Evolutionary conservation across 2,888 invertebrate genomes (phyloP), one percentile per base, ranked within the genome.

Genomic region (Plebejus melissa): DNA sequence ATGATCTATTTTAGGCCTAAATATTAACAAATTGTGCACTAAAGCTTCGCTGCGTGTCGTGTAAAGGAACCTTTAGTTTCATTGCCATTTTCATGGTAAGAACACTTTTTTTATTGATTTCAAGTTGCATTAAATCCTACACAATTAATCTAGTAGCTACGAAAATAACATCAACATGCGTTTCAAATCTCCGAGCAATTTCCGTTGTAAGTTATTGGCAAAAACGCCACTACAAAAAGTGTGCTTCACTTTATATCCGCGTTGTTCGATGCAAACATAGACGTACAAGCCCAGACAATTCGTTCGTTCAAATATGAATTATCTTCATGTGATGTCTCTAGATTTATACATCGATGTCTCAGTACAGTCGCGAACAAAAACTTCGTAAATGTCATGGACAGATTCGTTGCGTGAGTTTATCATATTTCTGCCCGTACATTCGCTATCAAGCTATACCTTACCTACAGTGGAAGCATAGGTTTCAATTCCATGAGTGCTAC

Each of bases 401-500:
- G 32, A 65, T 65, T 65, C 32, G 65, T 54, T 46, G 28, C 50
- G 28, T 41, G 22, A 50, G 16, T 41, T 41, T 38, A 70, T 70
- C 22, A 32, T 7, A 50, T 32, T 16, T 28, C 16, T 22, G 32
- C 32, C 50, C 1, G 32, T 72, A 32, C n/a, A 22, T n/a, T 28
- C 1, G 28, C 46, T 50, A 22, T 50, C 54, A 54, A 74, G 36
- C 36, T n/a, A 54, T 32, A 75, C 74, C 69, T 74, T 77, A 80
- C 74, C 76, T 80, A 80, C 77, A 81, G 80, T 80, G 80, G 92
- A 93, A 93, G 92, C 92, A 90, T 91, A 83, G 88, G 87, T 87
- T 86, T 88, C 92, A 93, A 93, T 93, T 93, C 93, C 93, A 83
- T 90, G 87, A 91, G 92, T 92, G 91, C 91, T 87, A 89, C 87